phyloP scores from a whole-genome alignment of 2,113 vertebrate genomes.

The Eira barbara region DNA sequence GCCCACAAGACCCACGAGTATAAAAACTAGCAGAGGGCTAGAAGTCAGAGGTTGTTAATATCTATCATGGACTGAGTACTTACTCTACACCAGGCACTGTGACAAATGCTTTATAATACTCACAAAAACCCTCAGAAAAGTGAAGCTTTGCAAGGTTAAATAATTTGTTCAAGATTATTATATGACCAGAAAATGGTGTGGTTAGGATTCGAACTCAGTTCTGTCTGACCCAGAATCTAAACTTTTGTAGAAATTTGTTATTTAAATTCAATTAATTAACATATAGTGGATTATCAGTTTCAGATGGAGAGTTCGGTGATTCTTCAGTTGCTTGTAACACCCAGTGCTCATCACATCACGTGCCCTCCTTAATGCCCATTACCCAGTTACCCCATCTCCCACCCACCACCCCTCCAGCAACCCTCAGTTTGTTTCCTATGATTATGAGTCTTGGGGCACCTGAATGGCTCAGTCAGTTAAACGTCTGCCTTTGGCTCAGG shows the following conservation, averaged over 20 bases:
- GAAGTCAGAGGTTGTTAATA: conserved; percentile 15
- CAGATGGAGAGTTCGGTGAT: neutral
- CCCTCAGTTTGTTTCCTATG: neutral
- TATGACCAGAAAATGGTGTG: neutral
- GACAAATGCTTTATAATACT: neutral
- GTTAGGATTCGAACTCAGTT: neutral
- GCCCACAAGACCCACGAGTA: neutral
- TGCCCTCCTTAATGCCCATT: neutral
- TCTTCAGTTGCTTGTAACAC: neutral
- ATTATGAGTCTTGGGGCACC: neutral
- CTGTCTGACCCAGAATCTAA: neutral
- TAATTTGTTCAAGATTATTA: conserved; percentile 3
- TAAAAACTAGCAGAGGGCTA: neutral
- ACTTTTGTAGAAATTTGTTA: neutral
- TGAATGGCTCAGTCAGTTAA: neutral
- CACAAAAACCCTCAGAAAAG: neutral
- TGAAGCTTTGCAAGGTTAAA: neutral
- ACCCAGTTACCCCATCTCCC: neutral
- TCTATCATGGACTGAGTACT: neutral
- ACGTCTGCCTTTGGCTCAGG: neutral
- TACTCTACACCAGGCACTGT: neutral
- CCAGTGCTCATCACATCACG: neutral
- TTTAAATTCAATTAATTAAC: neutral
- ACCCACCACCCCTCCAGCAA: neutral
- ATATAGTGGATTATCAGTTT: neutral